Evolutionary conservation across 2,113 vertebrate species (phyloP), one percentile per base, ranked within the genome.

Genomic region (Spheniscus mendiculus): DNA sequence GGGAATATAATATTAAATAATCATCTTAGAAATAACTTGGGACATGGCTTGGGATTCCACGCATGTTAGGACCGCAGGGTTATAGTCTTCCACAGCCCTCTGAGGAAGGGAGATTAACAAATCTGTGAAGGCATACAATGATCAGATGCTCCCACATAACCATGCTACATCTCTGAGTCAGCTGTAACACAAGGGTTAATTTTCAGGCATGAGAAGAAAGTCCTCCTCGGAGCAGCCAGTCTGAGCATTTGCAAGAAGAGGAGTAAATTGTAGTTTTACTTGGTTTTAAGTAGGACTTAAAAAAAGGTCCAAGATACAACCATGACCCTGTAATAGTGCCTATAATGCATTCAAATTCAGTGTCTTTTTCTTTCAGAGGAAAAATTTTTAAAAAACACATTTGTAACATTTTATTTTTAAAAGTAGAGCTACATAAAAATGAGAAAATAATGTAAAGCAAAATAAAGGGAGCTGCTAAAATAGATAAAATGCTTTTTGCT

Each of bases 241-340:
- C 50, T 34, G 27, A 76, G 19, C 47, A 67, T 76, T 80, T 34
- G 7, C 42, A 79, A 53, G 59, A 90, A 66, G 34, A 78, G 3
- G 6, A 65, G 4, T 18, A 84, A 90, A n/a, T 32, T 38, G 12
- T n/a, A 61, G 12, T 79, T 79, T 62, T 30, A 61, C 5, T 86
- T 71, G 14, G 12, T 34, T 90, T 86, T 40, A 83, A 58, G 55
- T 32, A 70, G 14, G 29, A 78, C 42, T 74, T 86, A 2, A 21
- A 45, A 25, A 49, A 38, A 38, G 12, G n/a, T 67, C 83, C 42
- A 76, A 67, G 23, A 50, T 76, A 34, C 10, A 58, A 23, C 22
- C 0, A 0, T 58, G 10, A 56, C 7, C 16, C 26, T 58, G 3
- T 83, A 59, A 34, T 20, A 62, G 38, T 36, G 17, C 42, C 10